A percentile compares a stretch with the other conserved stretches of the same genome.
These are phyloP conservation scores for Oncorhynchus nerka DNA, from an alignment of 2,113 vertebrate species.

Conservation along the genomic window DNA sequence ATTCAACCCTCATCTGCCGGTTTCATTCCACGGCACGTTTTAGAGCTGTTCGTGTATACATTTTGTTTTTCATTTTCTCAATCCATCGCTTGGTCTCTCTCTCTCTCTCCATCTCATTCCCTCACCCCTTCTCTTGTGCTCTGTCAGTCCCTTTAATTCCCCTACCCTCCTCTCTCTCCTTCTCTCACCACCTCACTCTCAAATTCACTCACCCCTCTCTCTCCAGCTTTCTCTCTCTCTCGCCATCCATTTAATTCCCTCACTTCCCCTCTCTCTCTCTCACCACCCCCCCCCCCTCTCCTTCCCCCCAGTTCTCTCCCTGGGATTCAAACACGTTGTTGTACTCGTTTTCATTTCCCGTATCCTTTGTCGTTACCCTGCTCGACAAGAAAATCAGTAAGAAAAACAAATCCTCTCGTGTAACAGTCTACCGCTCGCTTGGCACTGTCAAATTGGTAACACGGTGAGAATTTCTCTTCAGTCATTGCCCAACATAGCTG, in stretches of 20 bases:
- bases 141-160: constrained; percentile 2
- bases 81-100: constrained; percentile 18
- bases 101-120: not conserved
- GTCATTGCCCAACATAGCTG: constrained; percentile 12
- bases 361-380: constrained; percentile 38
- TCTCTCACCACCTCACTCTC: not conserved
- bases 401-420: constrained; percentile 35
- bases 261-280: constrained; percentile 4
- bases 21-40: constrained; percentile 48
- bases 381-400: constrained; percentile 45
- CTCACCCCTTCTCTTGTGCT: constrained; percentile 9
- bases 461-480: constrained; percentile 18
- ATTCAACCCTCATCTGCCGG: constrained; percentile 11
- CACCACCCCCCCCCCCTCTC: not conserved
- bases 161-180: constrained; percentile 7
- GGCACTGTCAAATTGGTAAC: constrained; percentile 42
- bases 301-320: constrained; percentile 1
- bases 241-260: not conserved
- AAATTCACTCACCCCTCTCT: constrained; percentile 8
- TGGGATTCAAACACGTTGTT: constrained; percentile 27
- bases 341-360: constrained; percentile 52
- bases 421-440: constrained; percentile 45
- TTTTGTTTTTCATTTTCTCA: not conserved
- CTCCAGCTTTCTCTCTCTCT: not conserved
- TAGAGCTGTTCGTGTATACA: constrained; percentile 26